These are phyloP conservation scores for Drosophila subpulchrella DNA, from an alignment of 1,140 invertebrate species.

Conservation along the genomic window DNA sequence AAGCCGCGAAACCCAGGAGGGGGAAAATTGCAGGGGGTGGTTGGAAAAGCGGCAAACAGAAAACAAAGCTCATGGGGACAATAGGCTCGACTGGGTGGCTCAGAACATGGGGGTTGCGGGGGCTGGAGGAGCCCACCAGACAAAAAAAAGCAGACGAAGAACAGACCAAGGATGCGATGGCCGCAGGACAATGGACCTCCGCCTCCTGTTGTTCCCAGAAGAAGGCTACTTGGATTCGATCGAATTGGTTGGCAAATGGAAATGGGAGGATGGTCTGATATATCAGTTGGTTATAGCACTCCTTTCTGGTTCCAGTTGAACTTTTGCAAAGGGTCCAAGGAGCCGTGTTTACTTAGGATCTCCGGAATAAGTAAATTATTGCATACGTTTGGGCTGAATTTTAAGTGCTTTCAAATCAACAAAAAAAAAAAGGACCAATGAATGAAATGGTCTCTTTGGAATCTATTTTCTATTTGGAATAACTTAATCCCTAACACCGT, in stretches of 20 bases:
- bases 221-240: conserved; percentile 20
- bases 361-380: not conserved
- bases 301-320: not conserved
- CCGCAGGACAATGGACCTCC: conserved; percentile 28
- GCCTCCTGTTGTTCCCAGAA: not conserved
- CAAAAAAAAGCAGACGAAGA: conserved; percentile 26
- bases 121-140: not conserved
- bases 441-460: too few species aligned
- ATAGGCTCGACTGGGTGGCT: conserved; percentile 18
- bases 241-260: conserved; percentile 16
- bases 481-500: not conserved
- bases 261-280: not conserved
- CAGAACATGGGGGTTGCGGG: not conserved
- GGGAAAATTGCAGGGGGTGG: too few species aligned
- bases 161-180: conserved; percentile 44
- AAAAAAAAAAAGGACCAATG: too few species aligned
- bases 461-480: not conserved
- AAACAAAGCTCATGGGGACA: conserved; percentile 51
- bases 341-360: not conserved
- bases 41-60: conserved; percentile 29
- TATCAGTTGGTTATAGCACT: conserved; percentile 3
- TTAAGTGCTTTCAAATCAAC: not conserved
- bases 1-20: conserved; percentile 21
- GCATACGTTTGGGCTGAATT: not conserved
- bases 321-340: not conserved